phyloP scores from a whole-genome alignment of 2,797 vertebrate genomes.

The Thamnophis elegans region DNA sequence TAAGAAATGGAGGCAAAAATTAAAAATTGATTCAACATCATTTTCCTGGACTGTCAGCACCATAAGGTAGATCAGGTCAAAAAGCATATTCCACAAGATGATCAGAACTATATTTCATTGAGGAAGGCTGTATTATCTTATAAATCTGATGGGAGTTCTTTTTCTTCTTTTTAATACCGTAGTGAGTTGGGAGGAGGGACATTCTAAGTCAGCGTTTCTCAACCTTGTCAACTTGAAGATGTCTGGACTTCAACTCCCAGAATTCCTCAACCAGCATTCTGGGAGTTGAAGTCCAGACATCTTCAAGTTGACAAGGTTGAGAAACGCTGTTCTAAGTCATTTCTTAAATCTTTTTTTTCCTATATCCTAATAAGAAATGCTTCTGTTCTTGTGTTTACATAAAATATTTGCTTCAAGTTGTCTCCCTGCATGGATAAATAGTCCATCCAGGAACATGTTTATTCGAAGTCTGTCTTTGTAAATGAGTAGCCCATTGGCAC shows the following conservation, averaged over 20 bases:
- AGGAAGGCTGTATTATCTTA: not conserved
- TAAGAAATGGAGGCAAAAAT: not conserved
- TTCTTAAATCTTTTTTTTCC: not conserved
- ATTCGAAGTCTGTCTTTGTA: slow-evolving; percentile 97
- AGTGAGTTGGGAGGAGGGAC: not conserved
- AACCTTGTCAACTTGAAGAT: too few species aligned
- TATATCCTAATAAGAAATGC: not conserved
- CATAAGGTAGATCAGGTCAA: not conserved
- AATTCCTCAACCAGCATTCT: too few species aligned
- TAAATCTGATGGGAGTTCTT: not conserved
- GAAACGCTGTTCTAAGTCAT: too few species aligned
- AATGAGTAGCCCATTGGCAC: slow-evolving; percentile 92
- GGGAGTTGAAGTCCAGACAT: too few species aligned
- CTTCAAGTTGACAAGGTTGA: too few species aligned
- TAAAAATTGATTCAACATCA: not conserved
- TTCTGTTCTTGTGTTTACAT: not conserved
- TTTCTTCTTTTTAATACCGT: not conserved
- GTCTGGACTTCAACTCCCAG: too few species aligned
- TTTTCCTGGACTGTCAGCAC: not conserved
- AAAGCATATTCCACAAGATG: not conserved
- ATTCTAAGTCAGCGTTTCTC: too few species aligned
- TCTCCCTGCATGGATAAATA: not conserved
- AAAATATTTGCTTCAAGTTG: not conserved
- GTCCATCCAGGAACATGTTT: slow-evolving; percentile 64
- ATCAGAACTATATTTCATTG: not conserved